Evolutionary conservation across 2,888 invertebrate species (phyloP).

Genomic region (Cerceris ruficornis): DNA sequence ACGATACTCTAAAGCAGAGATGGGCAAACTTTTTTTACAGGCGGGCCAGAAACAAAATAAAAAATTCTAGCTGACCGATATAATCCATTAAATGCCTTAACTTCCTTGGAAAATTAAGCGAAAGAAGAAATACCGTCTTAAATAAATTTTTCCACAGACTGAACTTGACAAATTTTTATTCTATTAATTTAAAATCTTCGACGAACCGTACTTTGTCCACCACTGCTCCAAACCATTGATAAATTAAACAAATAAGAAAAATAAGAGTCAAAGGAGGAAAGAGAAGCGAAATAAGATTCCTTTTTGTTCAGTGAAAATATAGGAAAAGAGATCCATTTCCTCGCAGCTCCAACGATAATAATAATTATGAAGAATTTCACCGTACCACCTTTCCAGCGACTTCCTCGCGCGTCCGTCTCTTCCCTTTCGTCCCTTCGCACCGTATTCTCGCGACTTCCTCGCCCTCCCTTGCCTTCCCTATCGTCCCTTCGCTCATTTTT

Average conservation of each 20-base stretch:
- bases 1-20: too few species aligned
- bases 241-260: not conserved
- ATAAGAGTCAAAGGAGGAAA: slow-evolving; percentile 15
- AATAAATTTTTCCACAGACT: too few species aligned
- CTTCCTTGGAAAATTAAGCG: too few species aligned
- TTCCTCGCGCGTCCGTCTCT: not conserved
- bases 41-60: too few species aligned
- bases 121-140: too few species aligned
- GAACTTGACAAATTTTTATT: too few species aligned
- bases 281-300: slow-evolving; percentile 19
- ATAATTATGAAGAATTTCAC: slow-evolving; percentile 41
- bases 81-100: too few species aligned
- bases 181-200: too few species aligned
- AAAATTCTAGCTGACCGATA: too few species aligned
- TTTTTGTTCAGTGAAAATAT: slow-evolving; percentile 7
- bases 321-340: slow-evolving; percentile 26
- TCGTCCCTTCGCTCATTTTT: not conserved
- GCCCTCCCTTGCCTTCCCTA: too few species aligned
- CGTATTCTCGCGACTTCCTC: not conserved
- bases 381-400: not conserved
- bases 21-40: too few species aligned
- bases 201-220: too few species aligned
- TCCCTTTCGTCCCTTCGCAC: not conserved
- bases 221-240: not conserved
- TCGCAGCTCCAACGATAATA: slow-evolving; percentile 26